Conservation (phyloP, 2,797 vertebrate genomes). For the Balearica regulorum region DNA sequence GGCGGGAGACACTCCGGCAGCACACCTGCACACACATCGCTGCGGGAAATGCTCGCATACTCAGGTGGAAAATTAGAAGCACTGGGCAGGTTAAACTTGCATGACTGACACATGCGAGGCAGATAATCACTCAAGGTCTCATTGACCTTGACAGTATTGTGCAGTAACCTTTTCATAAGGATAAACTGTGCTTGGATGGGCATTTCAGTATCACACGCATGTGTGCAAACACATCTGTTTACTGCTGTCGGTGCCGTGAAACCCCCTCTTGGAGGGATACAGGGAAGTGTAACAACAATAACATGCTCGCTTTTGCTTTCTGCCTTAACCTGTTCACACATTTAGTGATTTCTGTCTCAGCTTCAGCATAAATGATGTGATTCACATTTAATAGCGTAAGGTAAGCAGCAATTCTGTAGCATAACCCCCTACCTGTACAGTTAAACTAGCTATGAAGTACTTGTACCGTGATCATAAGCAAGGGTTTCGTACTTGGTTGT, state of each 20-base stretch:
- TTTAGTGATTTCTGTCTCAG: neutral
- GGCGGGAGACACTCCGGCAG: neutral
- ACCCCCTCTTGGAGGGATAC: neutral
- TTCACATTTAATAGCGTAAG: neutral
- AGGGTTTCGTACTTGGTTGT: neutral
- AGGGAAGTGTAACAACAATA: neutral
- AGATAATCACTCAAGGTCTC: conserved; percentile 59
- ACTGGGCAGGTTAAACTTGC: conserved; percentile 35
- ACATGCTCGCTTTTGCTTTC: neutral
- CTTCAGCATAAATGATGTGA: neutral
- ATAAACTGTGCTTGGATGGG: neutral
- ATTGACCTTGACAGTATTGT: conserved; percentile 50
- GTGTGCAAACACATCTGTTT: neutral
- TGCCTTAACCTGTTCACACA: neutral
- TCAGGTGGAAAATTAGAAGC: conserved; percentile 33
- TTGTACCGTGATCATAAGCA: neutral
- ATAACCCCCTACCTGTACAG: neutral
- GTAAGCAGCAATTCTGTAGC: neutral
- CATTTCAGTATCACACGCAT: neutral
- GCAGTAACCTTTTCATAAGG: conserved; percentile 22
- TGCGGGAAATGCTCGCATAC: neutral
- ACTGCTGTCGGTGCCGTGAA: neutral
- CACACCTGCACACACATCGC: neutral
- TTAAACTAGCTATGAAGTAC: neutral
- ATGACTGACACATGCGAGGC: conserved; percentile 26